Conservation (phyloP, 2,888 invertebrate genomes). For the Iphiclides podalirius region DNA sequence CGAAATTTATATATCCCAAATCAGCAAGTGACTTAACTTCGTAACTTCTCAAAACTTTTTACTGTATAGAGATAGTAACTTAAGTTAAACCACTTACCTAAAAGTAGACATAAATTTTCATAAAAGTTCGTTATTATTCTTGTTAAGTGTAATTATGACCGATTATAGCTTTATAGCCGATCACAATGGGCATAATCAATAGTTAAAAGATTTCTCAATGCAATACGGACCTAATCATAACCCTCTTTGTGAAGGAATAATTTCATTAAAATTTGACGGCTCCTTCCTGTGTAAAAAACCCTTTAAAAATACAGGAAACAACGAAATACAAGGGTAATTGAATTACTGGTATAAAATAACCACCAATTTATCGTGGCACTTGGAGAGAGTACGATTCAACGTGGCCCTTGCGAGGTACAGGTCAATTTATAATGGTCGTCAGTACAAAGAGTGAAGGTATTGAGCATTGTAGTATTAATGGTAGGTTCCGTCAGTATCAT, state of each 20-base stretch:
- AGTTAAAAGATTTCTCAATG: slow-evolving; percentile 26
- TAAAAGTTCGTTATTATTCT: too few relatives aligned
- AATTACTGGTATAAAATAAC: slow-evolving; percentile 48
- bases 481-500: slow-evolving; percentile 59
- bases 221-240: slow-evolving; percentile 56
- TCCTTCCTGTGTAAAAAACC: slow-evolving; percentile 54
- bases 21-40: too few relatives aligned
- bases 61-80: too few relatives aligned
- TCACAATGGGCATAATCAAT: slow-evolving; percentile 30
- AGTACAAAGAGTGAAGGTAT: slow-evolving; percentile 38
- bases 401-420: slow-evolving; percentile 21
- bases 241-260: slow-evolving; percentile 50
- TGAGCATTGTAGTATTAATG: slow-evolving; percentile 45
- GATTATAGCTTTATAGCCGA: slow-evolving; percentile 25
- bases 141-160: slow-evolving; percentile 17
- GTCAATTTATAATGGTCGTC: slow-evolving; percentile 32
- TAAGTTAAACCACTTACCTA: too few relatives aligned
- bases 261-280: slow-evolving; percentile 74
- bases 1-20: too few relatives aligned
- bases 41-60: too few relatives aligned
- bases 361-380: slow-evolving; percentile 38
- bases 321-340: slow-evolving; percentile 55
- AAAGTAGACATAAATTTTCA: too few relatives aligned
- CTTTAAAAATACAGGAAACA: slow-evolving; percentile 54
- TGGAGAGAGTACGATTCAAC: neutral